Evolutionary conservation across 2,888 invertebrate genomes (phyloP).

Genomic region (Idaea aversata): DNA sequence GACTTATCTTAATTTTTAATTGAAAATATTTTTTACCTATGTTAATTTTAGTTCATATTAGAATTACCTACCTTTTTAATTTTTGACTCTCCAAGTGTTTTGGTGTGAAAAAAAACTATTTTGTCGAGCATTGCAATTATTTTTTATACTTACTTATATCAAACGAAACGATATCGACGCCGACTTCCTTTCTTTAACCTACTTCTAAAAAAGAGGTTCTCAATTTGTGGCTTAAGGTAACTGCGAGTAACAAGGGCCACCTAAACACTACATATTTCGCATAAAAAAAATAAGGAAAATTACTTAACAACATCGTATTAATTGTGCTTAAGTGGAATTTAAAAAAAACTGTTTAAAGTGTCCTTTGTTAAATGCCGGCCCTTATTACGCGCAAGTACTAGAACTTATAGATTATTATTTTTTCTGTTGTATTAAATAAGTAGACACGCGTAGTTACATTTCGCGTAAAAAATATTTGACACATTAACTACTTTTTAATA

Average conservation of each 20-base stretch:
- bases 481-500: not conserved
- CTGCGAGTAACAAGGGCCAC: too few relatives aligned
- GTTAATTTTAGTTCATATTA: slow-evolving; percentile 15
- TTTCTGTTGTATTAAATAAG: too few relatives aligned
- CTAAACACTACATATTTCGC: not conserved
- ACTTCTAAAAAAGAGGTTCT: not conserved
- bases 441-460: too few relatives aligned
- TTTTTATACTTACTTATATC: slow-evolving; percentile 45
- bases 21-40: slow-evolving; percentile 20
- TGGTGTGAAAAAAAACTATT: slow-evolving; percentile 50
- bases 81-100: slow-evolving; percentile 34
- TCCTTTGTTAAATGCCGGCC: too few relatives aligned
- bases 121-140: slow-evolving; percentile 67
- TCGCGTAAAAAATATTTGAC: too few relatives aligned
- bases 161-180: slow-evolving; percentile 70
- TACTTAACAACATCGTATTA: too few relatives aligned
- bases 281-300: too few relatives aligned
- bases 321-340: too few relatives aligned
- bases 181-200: slow-evolving; percentile 61
- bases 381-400: too few relatives aligned
- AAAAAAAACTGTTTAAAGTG: too few relatives aligned
- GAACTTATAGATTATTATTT: too few relatives aligned
- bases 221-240: too few relatives aligned
- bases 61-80: not conserved
- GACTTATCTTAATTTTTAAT: slow-evolving; percentile 15